Evolutionary conservation across 2,888 invertebrate species (phyloP).

Genomic region (Rotaria sp.): DNA sequence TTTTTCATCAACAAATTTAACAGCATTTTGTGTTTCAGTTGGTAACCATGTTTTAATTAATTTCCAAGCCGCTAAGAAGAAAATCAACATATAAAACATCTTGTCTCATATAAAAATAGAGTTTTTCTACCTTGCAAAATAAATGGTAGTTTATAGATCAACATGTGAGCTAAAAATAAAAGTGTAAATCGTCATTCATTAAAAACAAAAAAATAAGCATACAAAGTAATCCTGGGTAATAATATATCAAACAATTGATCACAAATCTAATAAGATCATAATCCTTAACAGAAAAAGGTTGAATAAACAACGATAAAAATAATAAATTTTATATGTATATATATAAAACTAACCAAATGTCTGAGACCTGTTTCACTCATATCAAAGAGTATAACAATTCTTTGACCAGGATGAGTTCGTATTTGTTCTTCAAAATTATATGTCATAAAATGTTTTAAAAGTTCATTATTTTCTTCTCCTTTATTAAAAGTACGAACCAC

Average conservation of each 20-base stretch:
- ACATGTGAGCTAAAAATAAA: background rate
- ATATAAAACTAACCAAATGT: background rate
- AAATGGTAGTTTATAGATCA: background rate
- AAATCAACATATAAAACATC: background rate
- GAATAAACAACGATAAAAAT: background rate
- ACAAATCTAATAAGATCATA: background rate
- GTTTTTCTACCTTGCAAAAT: background rate
- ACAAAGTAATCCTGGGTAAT: background rate
- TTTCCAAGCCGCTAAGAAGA: slow-evolving; percentile 13
- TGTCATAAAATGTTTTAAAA: background rate
- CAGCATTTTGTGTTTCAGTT: slow-evolving; percentile 75
- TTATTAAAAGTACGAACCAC: background rate
- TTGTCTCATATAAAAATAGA: too few species aligned
- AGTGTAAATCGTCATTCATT: background rate
- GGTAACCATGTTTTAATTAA: slow-evolving; percentile 78
- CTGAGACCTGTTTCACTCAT: background rate
- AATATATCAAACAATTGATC: background rate
- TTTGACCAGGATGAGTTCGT: background rate
- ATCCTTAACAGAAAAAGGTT: background rate
- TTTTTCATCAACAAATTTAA: slow-evolving; percentile 71
- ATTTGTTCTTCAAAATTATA: slow-evolving; percentile 9
- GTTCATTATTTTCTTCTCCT: background rate
- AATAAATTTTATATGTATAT: background rate
- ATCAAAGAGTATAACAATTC: slow-evolving; percentile 9
- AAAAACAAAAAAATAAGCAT: background rate